Evolutionary conservation across 2,888 invertebrate species (phyloP).

Genomic region (Leptinotarsa haldemani): DNA sequence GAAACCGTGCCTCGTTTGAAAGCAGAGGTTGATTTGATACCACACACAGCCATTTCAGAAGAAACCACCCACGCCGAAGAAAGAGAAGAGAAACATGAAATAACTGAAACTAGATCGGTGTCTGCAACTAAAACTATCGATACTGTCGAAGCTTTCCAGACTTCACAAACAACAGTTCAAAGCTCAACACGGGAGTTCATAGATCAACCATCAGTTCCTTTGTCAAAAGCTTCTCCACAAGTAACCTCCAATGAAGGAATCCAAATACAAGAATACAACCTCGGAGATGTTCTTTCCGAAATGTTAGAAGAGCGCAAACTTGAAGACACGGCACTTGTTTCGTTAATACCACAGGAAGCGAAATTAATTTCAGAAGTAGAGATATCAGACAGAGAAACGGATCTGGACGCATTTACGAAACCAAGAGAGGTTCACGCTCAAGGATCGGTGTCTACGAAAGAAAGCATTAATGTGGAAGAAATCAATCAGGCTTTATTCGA

Average conservation of each 20-base stretch:
- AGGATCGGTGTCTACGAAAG: constrained; percentile 71
- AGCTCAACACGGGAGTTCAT: constrained; percentile 67
- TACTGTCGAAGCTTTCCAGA: constrained; percentile 68
- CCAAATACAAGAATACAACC: constrained; percentile 65
- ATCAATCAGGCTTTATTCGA: constrained; percentile 72
- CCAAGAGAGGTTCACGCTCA: constrained; percentile 70
- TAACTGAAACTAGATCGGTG: constrained; percentile 49
- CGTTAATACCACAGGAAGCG: constrained; percentile 75
- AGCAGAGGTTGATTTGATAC: constrained; percentile 60
- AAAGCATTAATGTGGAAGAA: constrained; percentile 76
- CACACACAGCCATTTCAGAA: constrained; percentile 63
- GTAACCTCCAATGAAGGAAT: constrained; percentile 67
- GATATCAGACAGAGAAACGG: constrained; percentile 72
- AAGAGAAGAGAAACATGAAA: constrained; percentile 61
- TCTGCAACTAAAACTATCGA: constrained; percentile 62
- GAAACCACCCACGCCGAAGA: constrained; percentile 63
- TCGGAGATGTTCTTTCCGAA: constrained; percentile 57
- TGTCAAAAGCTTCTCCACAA: constrained; percentile 64
- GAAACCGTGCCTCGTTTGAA: constrained; percentile 33
- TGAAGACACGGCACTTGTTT: constrained; percentile 57
- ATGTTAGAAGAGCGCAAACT: constrained; percentile 62
- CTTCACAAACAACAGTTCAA: constrained; percentile 70
- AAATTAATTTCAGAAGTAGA: constrained; percentile 74
- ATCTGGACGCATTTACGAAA: constrained; percentile 62
- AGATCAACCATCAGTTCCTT: constrained; percentile 63